Evolutionary conservation across 2,797 vertebrate species (phyloP), one percentile per base, ranked within the genome.

Genomic region (Pseudopleuronectes americanus): DNA sequence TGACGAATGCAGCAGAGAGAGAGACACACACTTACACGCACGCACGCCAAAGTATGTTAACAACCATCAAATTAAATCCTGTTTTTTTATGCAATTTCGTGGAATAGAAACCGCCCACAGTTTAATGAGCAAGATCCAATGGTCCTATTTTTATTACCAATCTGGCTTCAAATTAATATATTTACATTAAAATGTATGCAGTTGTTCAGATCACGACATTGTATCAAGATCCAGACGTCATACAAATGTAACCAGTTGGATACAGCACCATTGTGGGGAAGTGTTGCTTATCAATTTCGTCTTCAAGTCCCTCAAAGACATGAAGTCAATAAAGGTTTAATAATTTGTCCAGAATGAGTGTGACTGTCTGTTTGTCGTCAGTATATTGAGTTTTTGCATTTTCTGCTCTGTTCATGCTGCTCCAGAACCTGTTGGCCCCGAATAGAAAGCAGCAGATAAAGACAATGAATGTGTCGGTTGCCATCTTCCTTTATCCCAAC

Each of bases 1-100:
- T 38, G 73, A 57, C 60, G 62, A 77, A 77, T 13, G 60, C 89
- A 90, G 74, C 60, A 56, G 41, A 33, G 64, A 68, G 43, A 8
- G 41, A 24, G 51, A 53, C 38, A 59, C 38, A 68, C 43, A 48
- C 63, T 54, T 38, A 26, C 43, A 6, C 43, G 19, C 43, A 16
- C 43, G 19, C 43, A 45, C 43, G 19, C 49, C 23, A 55, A 19
- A 55, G 5, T 43, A 59, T 6, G 60, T 49, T 19, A 57, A 36
- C 31, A 4, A 51, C 21, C 9, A 59, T 68, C 31, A 54, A 7
- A 70, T 24, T 1, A 22, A 59, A 33, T 2, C 47, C 52, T 17
- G 9, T 57, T 57, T 31, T 31, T 21, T 24, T 64, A 12, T n/a
- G 9, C 7, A 41, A 36, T 6, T 8, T 51, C 21, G 19, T 19